Conservation (phyloP, 2,113 vertebrate genomes). For the Genyomyrus donnyi region DNA sequence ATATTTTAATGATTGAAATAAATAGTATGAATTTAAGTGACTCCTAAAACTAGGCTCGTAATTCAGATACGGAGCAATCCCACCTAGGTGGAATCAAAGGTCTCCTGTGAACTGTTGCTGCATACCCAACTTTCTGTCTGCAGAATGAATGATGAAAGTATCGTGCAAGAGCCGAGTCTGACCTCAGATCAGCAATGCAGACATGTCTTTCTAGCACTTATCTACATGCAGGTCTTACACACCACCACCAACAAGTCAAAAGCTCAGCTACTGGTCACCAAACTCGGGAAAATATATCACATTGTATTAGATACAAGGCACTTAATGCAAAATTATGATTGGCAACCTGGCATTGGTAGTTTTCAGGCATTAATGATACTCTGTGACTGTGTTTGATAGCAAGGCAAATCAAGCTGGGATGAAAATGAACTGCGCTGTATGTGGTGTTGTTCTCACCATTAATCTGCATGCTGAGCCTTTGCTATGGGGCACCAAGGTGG, state of each 20-base stretch:
- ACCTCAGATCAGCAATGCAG: background rate
- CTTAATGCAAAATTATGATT: background rate
- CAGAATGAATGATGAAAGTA: constrained; percentile 10
- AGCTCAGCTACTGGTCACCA: background rate
- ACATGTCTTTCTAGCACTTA: background rate
- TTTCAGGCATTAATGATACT: background rate
- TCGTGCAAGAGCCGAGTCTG: background rate
- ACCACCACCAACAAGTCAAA: background rate
- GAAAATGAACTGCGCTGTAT: background rate
- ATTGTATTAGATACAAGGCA: background rate
- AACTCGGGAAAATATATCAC: background rate
- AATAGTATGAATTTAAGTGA: background rate
- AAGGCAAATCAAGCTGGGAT: background rate
- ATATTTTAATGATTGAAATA: background rate
- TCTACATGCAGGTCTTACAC: background rate
- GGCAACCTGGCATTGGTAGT: background rate
- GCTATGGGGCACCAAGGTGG: background rate
- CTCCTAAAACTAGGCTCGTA: background rate
- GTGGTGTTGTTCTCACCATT: background rate
- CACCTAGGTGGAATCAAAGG: background rate
- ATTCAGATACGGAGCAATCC: background rate
- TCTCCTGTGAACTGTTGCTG: background rate
- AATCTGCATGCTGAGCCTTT: background rate
- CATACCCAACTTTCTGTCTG: background rate
- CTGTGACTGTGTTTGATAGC: background rate